Base-by-base conservation (phyloP, 2,113 vertebrate species). In the Chaetura pelagica region DNA sequence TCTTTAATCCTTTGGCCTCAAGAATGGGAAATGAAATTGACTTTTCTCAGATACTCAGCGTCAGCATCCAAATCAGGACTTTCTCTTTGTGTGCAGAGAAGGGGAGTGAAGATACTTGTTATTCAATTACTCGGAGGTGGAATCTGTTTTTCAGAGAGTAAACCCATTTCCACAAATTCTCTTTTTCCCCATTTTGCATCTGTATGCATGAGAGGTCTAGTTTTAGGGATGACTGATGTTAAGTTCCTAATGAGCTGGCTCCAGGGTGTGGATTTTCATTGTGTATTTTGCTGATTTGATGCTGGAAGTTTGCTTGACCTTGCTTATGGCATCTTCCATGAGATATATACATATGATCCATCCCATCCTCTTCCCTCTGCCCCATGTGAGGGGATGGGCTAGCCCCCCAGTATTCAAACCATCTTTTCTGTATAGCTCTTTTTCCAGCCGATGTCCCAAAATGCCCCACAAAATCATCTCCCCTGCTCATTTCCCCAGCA, bases 11-110 rank as follows among this genome's bases (percentile, higher is more conserved):
- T 84, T 84, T 52, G 21, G 68, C 83, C 84, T 81, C 74, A 8
- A 89, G 88, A 95, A 93, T 61, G 62, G 49, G 69, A 89, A 96
- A 81, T 49, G 4, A 92, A 92, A 90, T 94, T 78, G 78, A 67
- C 72, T 95, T 92, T 94, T 75, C 76, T 78, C 85, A 68, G 61
- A 72, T 87, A 51, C 44, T 90, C 34, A 1, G 51, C 3, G 12
- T 84, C 76, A 87, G 84, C 86, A 72, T 46, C 87, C 81, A 87
- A 79, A 91, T 68, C 58, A 82, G 62, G 87, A 42, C 42, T 62
- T 79, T 89, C 58, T 91, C 87, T 58, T 4, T 61, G 69, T 85
- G 54, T 68, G 71, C 84, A 72, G 55, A 74, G 75, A 52, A 49
- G 81, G 82, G 74, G 46, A 84, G n/a, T 0, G 2, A 73, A 46